Evolutionary conservation across 2,113 vertebrate species (phyloP).

Genomic region (Prionailurus viverrinus): DNA sequence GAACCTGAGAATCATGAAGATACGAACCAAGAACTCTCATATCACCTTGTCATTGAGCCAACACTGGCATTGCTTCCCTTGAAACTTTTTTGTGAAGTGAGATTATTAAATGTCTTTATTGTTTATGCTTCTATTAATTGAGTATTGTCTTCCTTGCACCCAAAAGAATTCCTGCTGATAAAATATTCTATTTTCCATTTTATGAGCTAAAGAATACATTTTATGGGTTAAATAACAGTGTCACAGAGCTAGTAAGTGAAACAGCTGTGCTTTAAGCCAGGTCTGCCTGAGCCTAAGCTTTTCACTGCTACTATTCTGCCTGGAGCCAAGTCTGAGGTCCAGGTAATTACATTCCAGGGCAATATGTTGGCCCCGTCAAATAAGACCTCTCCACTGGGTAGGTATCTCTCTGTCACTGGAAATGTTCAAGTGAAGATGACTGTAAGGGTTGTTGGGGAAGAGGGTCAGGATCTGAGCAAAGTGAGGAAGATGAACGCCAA

Average conservation of each 20-base stretch:
- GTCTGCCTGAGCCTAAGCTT: background rate
- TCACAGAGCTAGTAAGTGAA: background rate
- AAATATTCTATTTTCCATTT: conserved; percentile 45
- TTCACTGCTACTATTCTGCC: background rate
- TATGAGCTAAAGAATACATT: background rate
- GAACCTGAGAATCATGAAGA: background rate
- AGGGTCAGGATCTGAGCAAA: background rate
- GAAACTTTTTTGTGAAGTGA: background rate
- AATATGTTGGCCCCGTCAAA: background rate
- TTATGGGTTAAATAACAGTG: background rate
- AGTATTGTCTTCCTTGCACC: background rate
- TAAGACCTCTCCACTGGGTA: background rate
- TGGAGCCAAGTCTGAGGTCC: background rate
- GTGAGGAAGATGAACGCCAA: background rate
- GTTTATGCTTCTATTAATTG: conserved; percentile 16
- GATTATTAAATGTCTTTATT: conserved; percentile 16
- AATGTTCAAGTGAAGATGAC: background rate
- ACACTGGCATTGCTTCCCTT: background rate
- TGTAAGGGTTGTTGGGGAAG: background rate
- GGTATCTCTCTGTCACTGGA: background rate
- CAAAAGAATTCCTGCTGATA: conserved; percentile 12
- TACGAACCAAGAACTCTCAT: background rate
- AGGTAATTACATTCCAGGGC: background rate
- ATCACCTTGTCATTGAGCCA: background rate
- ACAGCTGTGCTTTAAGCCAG: background rate